phyloP scores from a whole-genome alignment of 2,888 invertebrate genomes.

The Drosophila pseudotalamancana region DNA sequence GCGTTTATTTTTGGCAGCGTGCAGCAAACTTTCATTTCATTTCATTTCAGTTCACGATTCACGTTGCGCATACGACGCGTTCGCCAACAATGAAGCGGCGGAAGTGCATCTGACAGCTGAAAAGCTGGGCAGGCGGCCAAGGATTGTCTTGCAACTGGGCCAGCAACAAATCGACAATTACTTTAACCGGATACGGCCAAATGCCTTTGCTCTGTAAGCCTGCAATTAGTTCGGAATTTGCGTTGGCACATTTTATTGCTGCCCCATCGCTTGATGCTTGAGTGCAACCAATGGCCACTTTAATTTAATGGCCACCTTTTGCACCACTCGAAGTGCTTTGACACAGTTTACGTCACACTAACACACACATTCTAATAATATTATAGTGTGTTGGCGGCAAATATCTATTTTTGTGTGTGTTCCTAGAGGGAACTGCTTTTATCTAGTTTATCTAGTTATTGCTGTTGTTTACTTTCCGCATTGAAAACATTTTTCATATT shows the following conservation, averaged over 20 bases:
- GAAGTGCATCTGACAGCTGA: constrained; percentile 23
- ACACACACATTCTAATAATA: constrained; percentile 9
- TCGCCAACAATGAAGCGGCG: constrained; percentile 14
- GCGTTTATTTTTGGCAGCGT: constrained; percentile 44
- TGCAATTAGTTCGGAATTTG: constrained; percentile 58
- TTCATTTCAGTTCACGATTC: neutral
- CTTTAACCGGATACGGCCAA: constrained; percentile 2
- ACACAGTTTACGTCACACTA: constrained; percentile 14
- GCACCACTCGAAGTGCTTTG: constrained; percentile 19
- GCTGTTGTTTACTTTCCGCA: constrained; percentile 18
- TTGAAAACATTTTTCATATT: constrained; percentile 21
- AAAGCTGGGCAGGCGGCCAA: constrained; percentile 52
- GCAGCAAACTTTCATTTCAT: constrained; percentile 21
- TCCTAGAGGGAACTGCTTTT: constrained; percentile 57
- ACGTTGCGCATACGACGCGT: constrained; percentile 40
- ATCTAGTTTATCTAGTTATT: constrained; percentile 59
- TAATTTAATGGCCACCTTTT: constrained; percentile 38
- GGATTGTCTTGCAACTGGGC: constrained; percentile 30
- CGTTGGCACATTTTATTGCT: constrained; percentile 26
- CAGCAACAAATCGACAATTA: constrained; percentile 47
- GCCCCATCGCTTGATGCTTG: neutral
- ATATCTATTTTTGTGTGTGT: constrained; percentile 20
- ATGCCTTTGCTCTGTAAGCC: constrained; percentile 25
- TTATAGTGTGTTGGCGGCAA: constrained; percentile 1
- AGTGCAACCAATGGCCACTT: constrained; percentile 29